Percentiles rank a stretch among this genome's conserved stretches.
phyloP scores from a whole-genome alignment of 2,888 invertebrate species.

The Nymphalis polychloros region DNA sequence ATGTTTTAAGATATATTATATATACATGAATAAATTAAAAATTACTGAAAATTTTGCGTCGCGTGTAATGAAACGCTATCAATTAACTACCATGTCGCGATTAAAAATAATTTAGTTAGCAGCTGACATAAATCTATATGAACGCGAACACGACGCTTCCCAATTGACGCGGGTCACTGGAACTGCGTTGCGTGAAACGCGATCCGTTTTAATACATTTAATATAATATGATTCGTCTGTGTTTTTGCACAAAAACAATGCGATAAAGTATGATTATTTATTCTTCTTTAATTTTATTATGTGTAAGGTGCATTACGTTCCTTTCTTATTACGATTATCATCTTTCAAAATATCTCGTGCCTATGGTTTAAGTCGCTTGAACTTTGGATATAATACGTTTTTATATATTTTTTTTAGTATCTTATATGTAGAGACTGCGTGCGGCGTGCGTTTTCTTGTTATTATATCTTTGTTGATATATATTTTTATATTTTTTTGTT shows the following conservation, averaged over 20 bases:
- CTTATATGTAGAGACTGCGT: no score
- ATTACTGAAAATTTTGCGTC: not conserved
- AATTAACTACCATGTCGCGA: slow-evolving; percentile 34
- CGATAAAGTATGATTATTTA: not conserved
- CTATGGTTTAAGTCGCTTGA: no score
- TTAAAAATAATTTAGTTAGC: slow-evolving; percentile 68
- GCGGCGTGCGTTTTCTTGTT: no score
- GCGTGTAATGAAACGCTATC: slow-evolving; percentile 9
- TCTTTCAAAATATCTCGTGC: not conserved
- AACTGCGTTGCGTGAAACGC: slow-evolving; percentile 56
- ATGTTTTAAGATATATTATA: not conserved
- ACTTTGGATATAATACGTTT: no score
- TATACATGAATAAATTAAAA: not conserved
- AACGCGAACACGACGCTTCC: slow-evolving; percentile 51
- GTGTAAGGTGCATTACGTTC: not conserved
- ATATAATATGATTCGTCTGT: slow-evolving; percentile 24
- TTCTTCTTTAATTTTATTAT: not conserved
- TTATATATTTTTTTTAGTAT: no score
- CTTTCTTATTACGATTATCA: not conserved
- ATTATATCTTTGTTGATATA: no score
- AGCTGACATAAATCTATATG: slow-evolving; percentile 69
- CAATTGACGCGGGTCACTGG: slow-evolving; percentile 75
- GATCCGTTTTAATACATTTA: slow-evolving; percentile 45
- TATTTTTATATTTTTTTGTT: no score
- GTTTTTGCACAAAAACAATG: slow-evolving; percentile 1